These are phyloP conservation scores for Tychaedon coryphoeus DNA, from an alignment of 2,113 vertebrate species.

Conservation along the genomic window DNA sequence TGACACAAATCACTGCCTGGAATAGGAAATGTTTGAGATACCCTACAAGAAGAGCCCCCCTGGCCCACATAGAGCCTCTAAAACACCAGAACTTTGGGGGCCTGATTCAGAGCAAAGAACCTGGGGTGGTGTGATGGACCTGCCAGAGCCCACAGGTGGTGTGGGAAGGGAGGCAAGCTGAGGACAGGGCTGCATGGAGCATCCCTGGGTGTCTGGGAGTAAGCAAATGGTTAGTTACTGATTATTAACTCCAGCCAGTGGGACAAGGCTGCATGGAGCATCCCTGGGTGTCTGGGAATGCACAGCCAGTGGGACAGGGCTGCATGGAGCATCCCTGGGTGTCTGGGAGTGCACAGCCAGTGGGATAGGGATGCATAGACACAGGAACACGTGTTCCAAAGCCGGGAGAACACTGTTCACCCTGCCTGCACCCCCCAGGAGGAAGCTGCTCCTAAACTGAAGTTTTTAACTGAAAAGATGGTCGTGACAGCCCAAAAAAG, in stretches of 20 bases:
- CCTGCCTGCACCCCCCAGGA: neutral
- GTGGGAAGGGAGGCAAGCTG: neutral
- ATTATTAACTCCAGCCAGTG: no score
- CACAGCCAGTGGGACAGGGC: no score
- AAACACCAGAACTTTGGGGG: no score
- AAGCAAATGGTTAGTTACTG: no score
- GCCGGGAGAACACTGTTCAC: neutral
- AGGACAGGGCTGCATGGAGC: no score
- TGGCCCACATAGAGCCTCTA: neutral
- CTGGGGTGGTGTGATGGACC: accelerated
- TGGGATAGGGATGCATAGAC: accelerated
- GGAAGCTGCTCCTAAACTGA: neutral
- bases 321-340: accelerated
- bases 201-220: no score
- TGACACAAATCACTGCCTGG: neutral
- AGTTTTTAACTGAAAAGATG: neutral
- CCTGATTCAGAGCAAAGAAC: neutral
- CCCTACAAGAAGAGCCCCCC: neutral
- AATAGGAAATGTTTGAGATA: neutral
- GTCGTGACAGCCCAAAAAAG: neutral
- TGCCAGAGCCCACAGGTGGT: neutral
- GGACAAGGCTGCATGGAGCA: no score
- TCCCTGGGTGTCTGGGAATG: no score
- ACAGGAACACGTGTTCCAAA: neutral
- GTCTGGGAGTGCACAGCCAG: neutral